Base-by-base conservation (phyloP, 2,113 vertebrate species). In the Apodemus sylvaticus region DNA sequence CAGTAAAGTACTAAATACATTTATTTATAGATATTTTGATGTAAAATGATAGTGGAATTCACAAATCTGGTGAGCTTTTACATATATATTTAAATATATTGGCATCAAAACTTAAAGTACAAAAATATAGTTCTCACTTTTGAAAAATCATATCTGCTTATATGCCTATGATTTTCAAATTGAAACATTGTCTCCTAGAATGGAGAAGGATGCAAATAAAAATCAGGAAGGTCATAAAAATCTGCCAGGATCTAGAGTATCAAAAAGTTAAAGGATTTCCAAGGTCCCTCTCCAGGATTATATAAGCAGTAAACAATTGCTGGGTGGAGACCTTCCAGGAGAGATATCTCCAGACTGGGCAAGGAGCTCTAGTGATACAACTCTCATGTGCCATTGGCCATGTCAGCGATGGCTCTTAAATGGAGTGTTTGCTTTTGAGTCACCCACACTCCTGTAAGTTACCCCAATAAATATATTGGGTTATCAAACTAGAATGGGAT, bases 41-140 rank as follows among this genome's bases (percentile, higher is more conserved):
- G 34, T 92, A 96, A 93, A 93, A 83, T 93, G 79, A 94, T 7
- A 89, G 36, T 94, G 60, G 64, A 95, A 89, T 79, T 70, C 26
- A 89, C 26, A 86, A 93, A 89, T 71, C 90, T 71, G 16, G 78
- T 88, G 11, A 48, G 3, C 78, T 90, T 92, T 87, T 45, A 77
- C 7, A 86, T 34, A 76, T 53, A 89, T 53, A 89, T 82, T 64
- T 1, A 86, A 12, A 17, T 42, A 22, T 51, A 20, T 85, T 85
- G 66, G n/a, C 16, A 10, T 73, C 68, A 94, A 94, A 2, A 94
- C 22, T 51, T 68, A 79, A 45, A 82, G 42, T 26, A 79, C 7
- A 76, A 42, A n/a, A 81, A 86, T 29, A 85, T 64, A 78, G 60
- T 3, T 29, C 78, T 95, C 24, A 81, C 26, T 48, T n/a, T 39